A percentile compares a stretch with the other conserved stretches of the same genome.
phyloP scores from a whole-genome alignment of 2,113 vertebrate genomes.

The Spea bombifrons region DNA sequence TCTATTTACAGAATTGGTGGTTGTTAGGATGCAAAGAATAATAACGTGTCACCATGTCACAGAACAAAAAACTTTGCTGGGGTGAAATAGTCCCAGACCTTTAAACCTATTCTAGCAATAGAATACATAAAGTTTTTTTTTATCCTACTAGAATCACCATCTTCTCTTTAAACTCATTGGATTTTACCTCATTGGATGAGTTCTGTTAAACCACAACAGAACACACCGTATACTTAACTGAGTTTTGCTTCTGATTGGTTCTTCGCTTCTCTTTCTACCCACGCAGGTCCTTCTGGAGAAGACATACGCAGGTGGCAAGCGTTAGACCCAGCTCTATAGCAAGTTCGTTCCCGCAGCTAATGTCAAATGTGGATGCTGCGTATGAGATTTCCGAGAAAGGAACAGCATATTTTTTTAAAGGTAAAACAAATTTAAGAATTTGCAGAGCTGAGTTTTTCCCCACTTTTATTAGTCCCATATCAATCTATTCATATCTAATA shows the following conservation, averaged over 20 bases:
- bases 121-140: neutral
- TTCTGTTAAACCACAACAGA: too few relatives aligned
- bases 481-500: too few relatives aligned
- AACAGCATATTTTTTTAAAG: slow-evolving; percentile 61
- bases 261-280: neutral
- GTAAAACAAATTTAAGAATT: slow-evolving; percentile 12
- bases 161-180: neutral
- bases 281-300: slow-evolving; percentile 61
- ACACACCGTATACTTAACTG: too few relatives aligned
- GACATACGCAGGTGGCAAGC: slow-evolving; percentile 52
- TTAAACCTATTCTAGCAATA: too few relatives aligned
- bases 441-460: too few relatives aligned
- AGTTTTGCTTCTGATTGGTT: neutral
- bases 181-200: neutral
- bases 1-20: too few relatives aligned
- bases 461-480: too few relatives aligned
- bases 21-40: too few relatives aligned
- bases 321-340: slow-evolving; percentile 54
- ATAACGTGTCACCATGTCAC: too few relatives aligned
- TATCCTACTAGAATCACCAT: neutral
- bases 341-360: slow-evolving; percentile 60
- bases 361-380: slow-evolving; percentile 57
- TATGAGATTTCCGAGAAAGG: slow-evolving; percentile 56
- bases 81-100: too few relatives aligned
- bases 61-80: too few relatives aligned